These are phyloP conservation scores for Dione juno DNA, from an alignment of 2,888 invertebrate genomes.

Conservation along the genomic window DNA sequence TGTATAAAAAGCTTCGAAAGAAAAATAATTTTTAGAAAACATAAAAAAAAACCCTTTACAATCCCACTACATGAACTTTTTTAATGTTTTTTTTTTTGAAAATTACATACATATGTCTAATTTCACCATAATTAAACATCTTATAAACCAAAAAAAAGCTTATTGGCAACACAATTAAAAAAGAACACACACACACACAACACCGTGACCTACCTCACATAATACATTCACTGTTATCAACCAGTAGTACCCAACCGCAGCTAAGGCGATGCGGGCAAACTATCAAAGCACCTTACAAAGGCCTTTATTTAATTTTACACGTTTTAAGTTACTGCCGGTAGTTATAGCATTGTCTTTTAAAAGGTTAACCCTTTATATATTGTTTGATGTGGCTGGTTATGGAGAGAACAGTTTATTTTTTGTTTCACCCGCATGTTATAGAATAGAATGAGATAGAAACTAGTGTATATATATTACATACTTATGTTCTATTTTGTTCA, in stretches of 20 bases:
- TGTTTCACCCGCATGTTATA: constrained; percentile 13
- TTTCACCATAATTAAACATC: too few species aligned
- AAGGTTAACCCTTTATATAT: constrained; percentile 14
- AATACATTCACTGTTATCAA: constrained; percentile 9
- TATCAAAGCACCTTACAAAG: constrained; percentile 70
- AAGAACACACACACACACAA: background rate
- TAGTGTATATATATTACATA: too few species aligned
- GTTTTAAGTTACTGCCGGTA: constrained; percentile 63
- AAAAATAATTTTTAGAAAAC: too few species aligned
- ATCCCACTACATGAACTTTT: too few species aligned
- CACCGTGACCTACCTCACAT: constrained; percentile 12
- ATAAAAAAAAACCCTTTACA: too few species aligned
- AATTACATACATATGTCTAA: too few species aligned
- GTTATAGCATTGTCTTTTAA: constrained; percentile 54
- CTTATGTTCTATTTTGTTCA: too few species aligned
- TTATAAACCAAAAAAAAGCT: too few species aligned
- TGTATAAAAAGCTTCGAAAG: too few species aligned
- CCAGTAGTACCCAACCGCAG: constrained; percentile 34
- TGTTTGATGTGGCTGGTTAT: constrained; percentile 4
- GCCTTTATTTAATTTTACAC: constrained; percentile 74
- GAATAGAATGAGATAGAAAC: background rate
- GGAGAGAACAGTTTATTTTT: constrained; percentile 1
- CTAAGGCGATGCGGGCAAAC: constrained; percentile 49
- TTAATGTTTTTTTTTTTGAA: too few species aligned
- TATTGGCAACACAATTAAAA: background rate